A percentile compares a stretch with the other conserved stretches of the same genome.
Conservation (phyloP, 2,888 invertebrate genomes). For the Pachycephus smyrnensis region DNA sequence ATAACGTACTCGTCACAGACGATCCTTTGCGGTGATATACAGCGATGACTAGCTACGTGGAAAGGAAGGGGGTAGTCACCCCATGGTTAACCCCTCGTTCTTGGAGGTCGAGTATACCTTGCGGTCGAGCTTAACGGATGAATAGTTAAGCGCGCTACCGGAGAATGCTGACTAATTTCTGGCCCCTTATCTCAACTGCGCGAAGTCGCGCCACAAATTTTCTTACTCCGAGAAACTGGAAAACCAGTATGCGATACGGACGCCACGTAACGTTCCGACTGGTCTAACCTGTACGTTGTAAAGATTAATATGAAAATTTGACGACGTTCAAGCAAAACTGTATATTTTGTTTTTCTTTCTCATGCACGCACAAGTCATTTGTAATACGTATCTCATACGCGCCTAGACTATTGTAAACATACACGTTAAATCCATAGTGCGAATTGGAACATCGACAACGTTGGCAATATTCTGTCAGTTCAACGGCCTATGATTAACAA, state of each 20-base stretch:
- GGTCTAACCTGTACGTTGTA: no score
- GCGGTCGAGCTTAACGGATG: slow-evolving; percentile 6
- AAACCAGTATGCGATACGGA: no score
- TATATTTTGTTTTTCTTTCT: no score
- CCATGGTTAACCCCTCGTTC: slow-evolving; percentile 1
- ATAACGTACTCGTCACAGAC: no score
- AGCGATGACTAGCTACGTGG: background rate
- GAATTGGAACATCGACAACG: background rate
- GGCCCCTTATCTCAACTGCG: background rate
- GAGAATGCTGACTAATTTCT: slow-evolving; percentile 6
- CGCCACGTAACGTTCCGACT: no score
- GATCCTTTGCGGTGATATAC: slow-evolving; percentile 2
- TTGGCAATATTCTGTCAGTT: slow-evolving; percentile 4
- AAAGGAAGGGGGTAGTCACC: slow-evolving; percentile 3
- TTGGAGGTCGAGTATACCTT: slow-evolving; percentile 3
- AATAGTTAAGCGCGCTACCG: slow-evolving; percentile 2
- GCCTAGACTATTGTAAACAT: no score
- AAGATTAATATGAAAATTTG: no score
- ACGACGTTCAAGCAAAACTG: no score
- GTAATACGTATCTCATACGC: no score
- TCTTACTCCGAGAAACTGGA: background rate
- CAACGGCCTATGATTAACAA: slow-evolving; percentile 3
- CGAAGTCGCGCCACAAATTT: background rate
- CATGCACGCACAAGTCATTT: no score
- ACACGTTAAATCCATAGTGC: background rate